These are phyloP conservation scores for Ectropis crepuscularia DNA, from an alignment of 2,888 invertebrate genomes.

Conservation along the genomic window DNA sequence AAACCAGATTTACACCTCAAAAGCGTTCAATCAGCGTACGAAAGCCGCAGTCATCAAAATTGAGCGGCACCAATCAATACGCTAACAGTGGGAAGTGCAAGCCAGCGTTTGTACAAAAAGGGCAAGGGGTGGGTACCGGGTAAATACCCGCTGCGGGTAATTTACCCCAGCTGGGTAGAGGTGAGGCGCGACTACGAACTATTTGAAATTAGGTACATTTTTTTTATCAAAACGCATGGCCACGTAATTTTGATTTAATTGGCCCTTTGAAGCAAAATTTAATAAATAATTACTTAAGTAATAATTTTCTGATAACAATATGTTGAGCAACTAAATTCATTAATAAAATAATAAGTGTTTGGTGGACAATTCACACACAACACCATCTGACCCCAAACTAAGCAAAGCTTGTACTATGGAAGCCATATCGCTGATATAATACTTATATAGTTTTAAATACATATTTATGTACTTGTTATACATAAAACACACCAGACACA, in stretches of 20 bases:
- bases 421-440: too few species aligned
- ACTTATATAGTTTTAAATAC: too few species aligned
- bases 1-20: not conserved
- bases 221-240: not conserved
- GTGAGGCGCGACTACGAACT: constrained; percentile 25
- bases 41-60: constrained; percentile 46
- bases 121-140: constrained; percentile 58
- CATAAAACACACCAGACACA: too few species aligned
- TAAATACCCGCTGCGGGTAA: constrained; percentile 72
- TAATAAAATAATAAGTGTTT: too few species aligned
- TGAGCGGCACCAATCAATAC: constrained; percentile 64
- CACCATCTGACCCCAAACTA: too few species aligned
- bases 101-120: constrained; percentile 57
- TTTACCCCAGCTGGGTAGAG: constrained; percentile 63
- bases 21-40: not conserved
- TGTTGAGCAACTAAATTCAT: too few species aligned
- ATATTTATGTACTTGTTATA: too few species aligned
- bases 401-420: too few species aligned
- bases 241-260: not conserved
- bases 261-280: too few species aligned
- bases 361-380: too few species aligned
- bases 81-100: constrained; percentile 61
- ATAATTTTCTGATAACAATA: too few species aligned
- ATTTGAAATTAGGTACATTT: constrained; percentile 7
- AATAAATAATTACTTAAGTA: too few species aligned